Evolutionary conservation across 2,113 vertebrate species (phyloP), one percentile per base, ranked within the genome.

Genomic region (Solea solea): DNA sequence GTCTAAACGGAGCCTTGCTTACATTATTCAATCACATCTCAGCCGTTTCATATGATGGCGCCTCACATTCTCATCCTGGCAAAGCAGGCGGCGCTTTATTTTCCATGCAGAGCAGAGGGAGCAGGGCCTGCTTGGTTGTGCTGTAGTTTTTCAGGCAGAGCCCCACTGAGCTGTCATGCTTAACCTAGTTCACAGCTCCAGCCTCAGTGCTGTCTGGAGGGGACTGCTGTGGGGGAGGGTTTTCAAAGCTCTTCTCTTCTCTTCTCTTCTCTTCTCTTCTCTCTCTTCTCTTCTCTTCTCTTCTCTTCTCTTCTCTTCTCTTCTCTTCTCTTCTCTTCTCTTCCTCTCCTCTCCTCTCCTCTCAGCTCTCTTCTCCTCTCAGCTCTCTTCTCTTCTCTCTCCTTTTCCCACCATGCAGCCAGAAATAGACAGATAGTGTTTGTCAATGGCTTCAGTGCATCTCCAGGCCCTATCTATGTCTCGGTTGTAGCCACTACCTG

Each of bases 181-280:
- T 86, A 90, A 86, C 89, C 85, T 83, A 86, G 84, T 90, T 91
- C 81, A 81, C 66, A 76, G 80, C 79, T 81, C 59, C 67, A 48
- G 58, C 74, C 68, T 53, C 69, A 25, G 75, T 76, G 63, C 74
- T 81, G 84, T 88, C 86, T 91, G 84, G 74, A 84, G 87, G 80
- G 75, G 80, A 61, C 76, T 70, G 62, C 2, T 74, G 67, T 74
- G 75, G 87, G 85, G 84, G 86, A 84, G 72, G 81, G 85, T 81
- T 72, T 50, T 56, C 62, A 74, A 14, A 67, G 60, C 72, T 48
- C 45, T 50, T 45, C 62, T 61, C 78, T 63, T 64, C 64, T 57
- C 48, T 25, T 62, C 65, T 52, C 39, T 57, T 64, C 28, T 44
- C 49, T 39, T 49, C 75, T 65, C 42, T 21, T 60, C 50, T 53